Base-by-base conservation (phyloP, 2,888 invertebrate species). In the Apeira syringaria region DNA sequence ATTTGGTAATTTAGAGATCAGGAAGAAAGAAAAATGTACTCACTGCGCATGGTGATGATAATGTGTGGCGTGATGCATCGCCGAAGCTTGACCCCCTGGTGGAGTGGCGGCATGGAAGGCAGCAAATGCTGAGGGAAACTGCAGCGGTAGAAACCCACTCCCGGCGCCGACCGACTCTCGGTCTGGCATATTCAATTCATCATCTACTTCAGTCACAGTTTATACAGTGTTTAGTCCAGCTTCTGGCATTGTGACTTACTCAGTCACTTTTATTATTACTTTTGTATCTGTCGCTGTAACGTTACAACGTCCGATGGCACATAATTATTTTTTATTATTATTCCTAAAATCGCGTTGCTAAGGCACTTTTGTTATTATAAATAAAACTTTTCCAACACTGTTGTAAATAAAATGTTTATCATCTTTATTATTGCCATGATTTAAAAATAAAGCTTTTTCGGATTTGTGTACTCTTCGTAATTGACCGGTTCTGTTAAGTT, bases 21-120 rank as follows among this genome's bases (percentile, higher is more conserved):
- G n/a, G n/a, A n/a, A n/a, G n/a, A n/a, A 39, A 41, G 42, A 34
- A 33, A 33, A 28, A 36, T 22, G 39, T 33, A 87, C 89, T 87
- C 68, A 89, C 89, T 89, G 89, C 18, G 89, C 89, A 68, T 90
- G 89, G 53, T 89, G 88, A 54, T 90, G 88, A 50, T 86, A 88
- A 59, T 89, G 91, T 54, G 84, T 90, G 51, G 84, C 91, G 88
- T 78, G 92, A 77, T 92, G 88, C 91, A 92, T 87, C 31, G 91
- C 90, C 78, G 90, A 76, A 18, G 71, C 79, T 84, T 92, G 86
- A 61, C 94, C 87, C 68, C 94, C 88, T 68, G 91, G 84, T 85
- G 91, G 80, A 88, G 91, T 79, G 11, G 91, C 91, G 57, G 92
- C 92, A 71, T 94, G 91, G 74, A 92, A 92, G 26, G 92, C 92